A percentile compares a stretch with the other conserved stretches of the same genome.
Evolutionary conservation across 2,797 vertebrate genomes (phyloP).

Genomic region (Argya squamiceps): DNA sequence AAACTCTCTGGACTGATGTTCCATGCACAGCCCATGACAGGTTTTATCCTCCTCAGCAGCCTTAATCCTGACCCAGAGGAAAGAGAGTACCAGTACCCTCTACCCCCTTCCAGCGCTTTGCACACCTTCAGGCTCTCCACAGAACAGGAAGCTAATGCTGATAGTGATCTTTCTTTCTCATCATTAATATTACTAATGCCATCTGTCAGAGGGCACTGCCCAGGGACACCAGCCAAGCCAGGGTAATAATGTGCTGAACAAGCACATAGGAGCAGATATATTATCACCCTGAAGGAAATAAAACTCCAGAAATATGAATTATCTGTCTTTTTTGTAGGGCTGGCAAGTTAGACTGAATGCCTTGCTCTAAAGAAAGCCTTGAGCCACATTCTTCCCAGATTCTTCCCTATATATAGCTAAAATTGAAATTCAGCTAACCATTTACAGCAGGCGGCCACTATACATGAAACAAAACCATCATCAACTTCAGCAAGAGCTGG

Average conservation of each 20-base stretch:
- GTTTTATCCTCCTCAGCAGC: neutral
- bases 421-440: neutral
- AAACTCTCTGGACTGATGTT: neutral
- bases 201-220: neutral
- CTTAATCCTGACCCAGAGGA: neutral
- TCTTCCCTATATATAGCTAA: neutral
- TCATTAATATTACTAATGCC: neutral
- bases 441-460: neutral
- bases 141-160: neutral
- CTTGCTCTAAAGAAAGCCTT: neutral
- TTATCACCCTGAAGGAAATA: neutral
- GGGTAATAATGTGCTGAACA: neutral
- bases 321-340: neutral
- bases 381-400: neutral
- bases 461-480: neutral
- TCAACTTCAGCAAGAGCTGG: neutral
- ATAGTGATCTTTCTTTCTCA: neutral
- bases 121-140: neutral
- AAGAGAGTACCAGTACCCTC: neutral
- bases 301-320: neutral
- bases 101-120: neutral
- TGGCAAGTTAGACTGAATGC: neutral
- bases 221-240: neutral
- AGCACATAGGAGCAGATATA: neutral
- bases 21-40: neutral